phyloP scores from a whole-genome alignment of 2,113 vertebrate genomes.

The Pelodiscus sinensis region DNA sequence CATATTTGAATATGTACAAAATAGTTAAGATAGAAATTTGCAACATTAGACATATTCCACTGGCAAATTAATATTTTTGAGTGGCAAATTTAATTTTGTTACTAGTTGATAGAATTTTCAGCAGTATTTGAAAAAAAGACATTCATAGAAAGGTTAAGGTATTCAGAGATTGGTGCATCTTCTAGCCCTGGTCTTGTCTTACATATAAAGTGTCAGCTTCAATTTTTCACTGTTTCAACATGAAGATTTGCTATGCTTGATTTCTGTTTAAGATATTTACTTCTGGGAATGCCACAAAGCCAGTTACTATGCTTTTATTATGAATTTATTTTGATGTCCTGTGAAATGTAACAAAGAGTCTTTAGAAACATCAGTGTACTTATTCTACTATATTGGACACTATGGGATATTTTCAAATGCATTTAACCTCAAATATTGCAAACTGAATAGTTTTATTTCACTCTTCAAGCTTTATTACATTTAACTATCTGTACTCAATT shows the following conservation, averaged over 20 bases:
- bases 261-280: not conserved
- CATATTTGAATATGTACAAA: not conserved
- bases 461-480: not conserved
- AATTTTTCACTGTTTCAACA: not conserved
- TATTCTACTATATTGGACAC: not conserved
- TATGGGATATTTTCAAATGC: not conserved
- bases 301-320: not conserved
- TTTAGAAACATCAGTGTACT: not conserved
- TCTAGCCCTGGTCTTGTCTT: not conserved
- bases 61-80: not conserved
- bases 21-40: accelerated
- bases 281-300: not conserved
- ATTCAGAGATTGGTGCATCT: not conserved
- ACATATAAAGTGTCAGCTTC: not conserved
- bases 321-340: not conserved
- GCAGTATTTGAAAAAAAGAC: not conserved
- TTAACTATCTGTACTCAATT: not conserved
- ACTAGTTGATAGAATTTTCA: not conserved
- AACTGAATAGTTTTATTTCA: not conserved
- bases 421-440: not conserved
- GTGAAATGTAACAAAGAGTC: not conserved
- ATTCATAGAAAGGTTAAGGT: not conserved
- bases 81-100: not conserved
- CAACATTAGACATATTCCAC: accelerated
- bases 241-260: not conserved